These are phyloP conservation scores for Diadegma fenestrale DNA, from an alignment of 2,888 invertebrate genomes.

Conservation along the genomic window DNA sequence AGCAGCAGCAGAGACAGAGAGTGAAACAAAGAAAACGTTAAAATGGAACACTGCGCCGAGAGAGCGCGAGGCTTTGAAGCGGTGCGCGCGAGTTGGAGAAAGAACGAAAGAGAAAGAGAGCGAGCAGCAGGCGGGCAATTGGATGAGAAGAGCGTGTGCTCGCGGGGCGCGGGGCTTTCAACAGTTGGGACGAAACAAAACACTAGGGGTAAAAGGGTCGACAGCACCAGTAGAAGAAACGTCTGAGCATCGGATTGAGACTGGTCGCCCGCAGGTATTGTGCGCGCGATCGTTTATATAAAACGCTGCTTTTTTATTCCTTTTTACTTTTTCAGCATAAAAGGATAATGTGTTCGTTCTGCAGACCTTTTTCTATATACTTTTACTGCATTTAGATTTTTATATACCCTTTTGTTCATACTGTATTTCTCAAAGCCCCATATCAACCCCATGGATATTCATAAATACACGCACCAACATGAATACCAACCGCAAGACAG, in stretches of 20 bases:
- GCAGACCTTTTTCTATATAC: slow-evolving; percentile 52
- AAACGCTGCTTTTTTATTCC: slow-evolving; percentile 75
- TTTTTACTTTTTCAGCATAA: slow-evolving; percentile 74
- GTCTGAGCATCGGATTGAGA: slow-evolving; percentile 80
- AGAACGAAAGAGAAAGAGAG: slow-evolving; percentile 8
- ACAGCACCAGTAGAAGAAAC: slow-evolving; percentile 74
- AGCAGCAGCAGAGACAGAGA: slow-evolving; percentile 53
- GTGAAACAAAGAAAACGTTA: slow-evolving; percentile 64
- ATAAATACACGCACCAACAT: slow-evolving; percentile 10
- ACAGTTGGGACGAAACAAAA: slow-evolving; percentile 83
- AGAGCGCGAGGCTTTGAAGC: slow-evolving; percentile 48
- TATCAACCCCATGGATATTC: slow-evolving; percentile 47
- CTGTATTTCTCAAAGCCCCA: slow-evolving; percentile 38
- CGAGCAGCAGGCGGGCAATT: slow-evolving; percentile 25
- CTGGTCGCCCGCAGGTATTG: slow-evolving; percentile 74
- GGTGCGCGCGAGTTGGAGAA: slow-evolving; percentile 21
- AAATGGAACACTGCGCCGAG: slow-evolving; percentile 54
- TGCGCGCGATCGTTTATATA: slow-evolving; percentile 75
- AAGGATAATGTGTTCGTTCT: slow-evolving; percentile 81
- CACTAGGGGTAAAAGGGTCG: slow-evolving; percentile 71
- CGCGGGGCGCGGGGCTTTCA: slow-evolving; percentile 72
- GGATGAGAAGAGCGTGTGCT: slow-evolving; percentile 51
- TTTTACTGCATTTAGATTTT: slow-evolving; percentile 44
- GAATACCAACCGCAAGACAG: slow-evolving; percentile 17
- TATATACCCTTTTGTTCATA: slow-evolving; percentile 38